phyloP scores from a whole-genome alignment of 2,797 vertebrate genomes.

The Anas capensis region DNA sequence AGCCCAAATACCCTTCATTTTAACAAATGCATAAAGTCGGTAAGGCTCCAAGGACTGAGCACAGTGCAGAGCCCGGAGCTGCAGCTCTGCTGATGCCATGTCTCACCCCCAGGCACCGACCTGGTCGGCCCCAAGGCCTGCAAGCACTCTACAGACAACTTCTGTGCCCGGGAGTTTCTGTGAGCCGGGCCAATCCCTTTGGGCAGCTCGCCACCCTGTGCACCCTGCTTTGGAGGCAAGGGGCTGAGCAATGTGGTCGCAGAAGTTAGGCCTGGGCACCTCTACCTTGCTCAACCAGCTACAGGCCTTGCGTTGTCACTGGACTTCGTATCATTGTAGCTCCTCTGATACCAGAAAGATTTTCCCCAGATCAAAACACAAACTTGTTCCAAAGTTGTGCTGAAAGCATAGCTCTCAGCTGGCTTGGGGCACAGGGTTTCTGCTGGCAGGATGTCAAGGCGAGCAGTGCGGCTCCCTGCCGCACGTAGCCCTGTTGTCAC shows the following conservation, averaged over 20 bases:
- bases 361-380: neutral
- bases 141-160: neutral
- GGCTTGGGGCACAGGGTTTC: neutral
- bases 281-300: neutral
- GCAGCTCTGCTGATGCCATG: neutral
- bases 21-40: neutral
- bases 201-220: neutral
- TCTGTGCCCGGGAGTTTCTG: neutral
- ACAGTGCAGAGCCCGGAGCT: accelerated
- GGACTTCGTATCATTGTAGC: neutral
- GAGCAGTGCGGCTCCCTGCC: accelerated
- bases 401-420: accelerated
- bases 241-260: neutral
- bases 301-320: accelerated
- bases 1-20: neutral
- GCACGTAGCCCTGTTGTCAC: neutral
- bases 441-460: neutral
- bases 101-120: neutral
- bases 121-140: accelerated
- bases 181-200: neutral
- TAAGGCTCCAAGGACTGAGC: neutral
- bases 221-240: neutral
- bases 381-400: neutral
- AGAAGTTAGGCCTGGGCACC: neutral
- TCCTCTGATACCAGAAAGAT: accelerated